Evolutionary conservation across 2,797 vertebrate species (phyloP).

Genomic region (Threskiornis aethiopicus): DNA sequence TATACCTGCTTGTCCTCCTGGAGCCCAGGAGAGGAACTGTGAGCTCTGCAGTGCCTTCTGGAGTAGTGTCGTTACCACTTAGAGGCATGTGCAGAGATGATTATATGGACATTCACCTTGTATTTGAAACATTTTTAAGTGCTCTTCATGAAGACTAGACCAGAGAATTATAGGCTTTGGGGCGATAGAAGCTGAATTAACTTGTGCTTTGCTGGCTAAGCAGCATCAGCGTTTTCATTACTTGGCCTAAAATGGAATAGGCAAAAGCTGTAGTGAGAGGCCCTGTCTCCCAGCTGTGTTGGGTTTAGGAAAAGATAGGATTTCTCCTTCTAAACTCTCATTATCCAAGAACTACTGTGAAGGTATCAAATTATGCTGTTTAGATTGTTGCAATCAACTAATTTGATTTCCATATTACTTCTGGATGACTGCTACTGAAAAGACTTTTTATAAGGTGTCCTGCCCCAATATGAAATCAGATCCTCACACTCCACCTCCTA

Average conservation of each 20-base stretch:
- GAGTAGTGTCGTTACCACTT: neutral
- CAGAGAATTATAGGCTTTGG: neutral
- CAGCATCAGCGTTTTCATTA: neutral
- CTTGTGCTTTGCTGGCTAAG: constrained; percentile 12
- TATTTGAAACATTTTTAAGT: neutral
- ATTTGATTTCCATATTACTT: constrained; percentile 8
- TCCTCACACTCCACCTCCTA: neutral
- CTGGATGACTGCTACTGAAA: neutral
- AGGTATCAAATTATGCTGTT: neutral
- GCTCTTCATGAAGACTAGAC: neutral
- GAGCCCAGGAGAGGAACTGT: neutral
- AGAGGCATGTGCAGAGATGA: neutral
- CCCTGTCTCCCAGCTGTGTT: neutral
- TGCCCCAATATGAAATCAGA: neutral
- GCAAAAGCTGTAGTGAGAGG: neutral
- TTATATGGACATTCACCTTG: neutral
- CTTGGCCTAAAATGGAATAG: neutral
- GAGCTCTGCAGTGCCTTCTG: neutral
- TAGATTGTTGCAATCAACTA: neutral
- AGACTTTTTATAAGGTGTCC: neutral
- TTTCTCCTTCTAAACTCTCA: neutral
- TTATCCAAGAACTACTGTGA: neutral
- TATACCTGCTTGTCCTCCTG: neutral
- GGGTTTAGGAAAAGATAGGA: neutral
- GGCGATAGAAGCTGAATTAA: constrained; percentile 1